Base-by-base conservation (phyloP, 1,140 invertebrate genomes). In the Sinella curviseta region DNA sequence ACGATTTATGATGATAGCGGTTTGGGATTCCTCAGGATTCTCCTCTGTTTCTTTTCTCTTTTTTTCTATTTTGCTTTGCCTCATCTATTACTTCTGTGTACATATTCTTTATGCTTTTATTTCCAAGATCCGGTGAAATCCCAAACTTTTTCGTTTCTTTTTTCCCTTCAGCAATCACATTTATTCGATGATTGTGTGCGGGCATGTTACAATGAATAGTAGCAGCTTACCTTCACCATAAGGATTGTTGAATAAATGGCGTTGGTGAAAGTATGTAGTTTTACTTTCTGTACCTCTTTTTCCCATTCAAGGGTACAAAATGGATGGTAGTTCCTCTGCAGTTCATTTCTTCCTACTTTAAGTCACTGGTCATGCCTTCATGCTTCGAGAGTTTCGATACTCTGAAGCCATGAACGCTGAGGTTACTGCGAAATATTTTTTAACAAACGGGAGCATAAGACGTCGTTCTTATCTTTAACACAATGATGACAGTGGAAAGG, bases 1-100 rank as follows among this genome's bases (percentile, higher is more conserved):
- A 60, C 57, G 57, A 60, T 60, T 60, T 60, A 60, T 60, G 57
- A 60, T 60, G 57, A 60, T 60, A 60, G 57, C 57, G 57, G 57
- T 60, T 26, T 60, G 57, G 57, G 57, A 60, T 60, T 60, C 57
- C 57, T 60, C 12, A 12, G 12, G 4, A 12, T 16, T 60, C 57
- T 60, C 24, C 57, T 60, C 8, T 60, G n/a, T n/a, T n/a, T 60
- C 24, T n/a, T 60, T 60, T 26, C 24, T 60, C 57, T 26, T 26
- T 60, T 48, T 48, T 48, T 48, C 20, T 48, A 48, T 48, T 48
- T 20, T 48, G 39, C 20, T 48, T 60, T 60, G 57, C 12, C 24
- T 60, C 57, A 60, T 60, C 57, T 60, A 3, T 60, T 48, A 12
- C 57, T 60, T 60, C 24, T 26, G 12, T 60, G 14, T n/a, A 17